Conservation (phyloP, 64 coral and sea anemone genomes). For the Hydrozoanthus tunicans region DNA sequence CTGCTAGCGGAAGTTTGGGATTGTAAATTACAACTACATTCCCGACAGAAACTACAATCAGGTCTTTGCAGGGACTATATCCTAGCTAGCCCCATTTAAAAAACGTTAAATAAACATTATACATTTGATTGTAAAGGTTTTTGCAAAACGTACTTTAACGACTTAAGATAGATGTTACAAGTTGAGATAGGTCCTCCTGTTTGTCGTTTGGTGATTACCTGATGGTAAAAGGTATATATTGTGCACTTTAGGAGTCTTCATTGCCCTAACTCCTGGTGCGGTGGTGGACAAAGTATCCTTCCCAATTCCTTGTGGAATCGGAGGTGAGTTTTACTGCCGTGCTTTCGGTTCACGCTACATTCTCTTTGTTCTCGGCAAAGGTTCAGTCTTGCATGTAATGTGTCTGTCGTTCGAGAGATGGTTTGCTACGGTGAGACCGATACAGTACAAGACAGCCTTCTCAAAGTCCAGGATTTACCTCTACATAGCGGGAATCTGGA, state of each 20-base stretch:
- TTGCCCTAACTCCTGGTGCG: constrained; percentile 32
- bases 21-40: too few species aligned
- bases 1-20: too few species aligned
- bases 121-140: too few species aligned
- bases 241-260: constrained; percentile 12
- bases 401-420: constrained; percentile 67
- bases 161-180: too few species aligned
- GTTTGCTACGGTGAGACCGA: constrained; percentile 40
- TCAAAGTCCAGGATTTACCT: constrained; percentile 6
- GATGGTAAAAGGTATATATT: neutral
- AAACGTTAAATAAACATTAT: too few species aligned
- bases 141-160: too few species aligned
- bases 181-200: neutral
- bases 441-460: constrained; percentile 47
- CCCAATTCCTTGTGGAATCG: constrained; percentile 37
- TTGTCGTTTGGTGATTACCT: neutral
- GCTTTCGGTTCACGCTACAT: constrained; percentile 38
- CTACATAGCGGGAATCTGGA: constrained; percentile 16
- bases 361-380: constrained; percentile 60
- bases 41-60: too few species aligned
- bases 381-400: constrained; percentile 50
- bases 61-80: too few species aligned
- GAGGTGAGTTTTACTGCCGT: constrained; percentile 56
- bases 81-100: too few species aligned
- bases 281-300: neutral